Base-by-base conservation (phyloP, 2,113 vertebrate species). In the Tylochromis polylepis region DNA sequence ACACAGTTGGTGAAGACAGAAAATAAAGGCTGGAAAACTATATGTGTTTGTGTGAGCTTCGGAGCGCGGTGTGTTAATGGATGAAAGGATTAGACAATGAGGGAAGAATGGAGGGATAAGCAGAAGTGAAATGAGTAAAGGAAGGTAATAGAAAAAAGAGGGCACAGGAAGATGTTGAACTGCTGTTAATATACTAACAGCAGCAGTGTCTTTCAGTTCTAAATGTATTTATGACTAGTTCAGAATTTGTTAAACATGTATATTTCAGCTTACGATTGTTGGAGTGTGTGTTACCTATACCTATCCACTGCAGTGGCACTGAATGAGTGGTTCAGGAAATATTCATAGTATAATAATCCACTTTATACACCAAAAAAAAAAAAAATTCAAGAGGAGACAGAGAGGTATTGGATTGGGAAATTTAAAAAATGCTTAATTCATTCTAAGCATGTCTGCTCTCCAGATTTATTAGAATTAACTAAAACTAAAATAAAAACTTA, bases 1-100 rank as follows among this genome's bases (percentile, higher is more conserved):
- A 92, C 89, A 75, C 79, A 78, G 80, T 83, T 83, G 72, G 75
- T 60, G 81, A 87, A 43, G 82, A 75, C 38, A 57, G 70, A 57
- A 88, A 89, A 79, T 82, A 86, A 60, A 80, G 36, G 70, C 57
- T 70, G 24, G 43, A 55, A 51, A 51, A 18, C 7, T 43, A 29
- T 79, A 53, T 34, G 36, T 56, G 46, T n/a, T 29, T 77, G 43
- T 51, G 46, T 49, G 27, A 20, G 27, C 14, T n/a, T 57, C 11
- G 18, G 27, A 70, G 70, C 41, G 27, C 49, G 27, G 62, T 10
- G 62, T 62, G 56, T 24, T 41, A 55, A 84, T 77, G 83, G 85
- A 85, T 84, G 72, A 22, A 36, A 67, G 36, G 24, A 29, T 75
- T 82, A 85, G 59, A 31, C 8, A 34, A 31, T 22, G 14, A 46